Evolutionary conservation across 1,140 invertebrate species (phyloP).

Genomic region (Drosophila pandora): DNA sequence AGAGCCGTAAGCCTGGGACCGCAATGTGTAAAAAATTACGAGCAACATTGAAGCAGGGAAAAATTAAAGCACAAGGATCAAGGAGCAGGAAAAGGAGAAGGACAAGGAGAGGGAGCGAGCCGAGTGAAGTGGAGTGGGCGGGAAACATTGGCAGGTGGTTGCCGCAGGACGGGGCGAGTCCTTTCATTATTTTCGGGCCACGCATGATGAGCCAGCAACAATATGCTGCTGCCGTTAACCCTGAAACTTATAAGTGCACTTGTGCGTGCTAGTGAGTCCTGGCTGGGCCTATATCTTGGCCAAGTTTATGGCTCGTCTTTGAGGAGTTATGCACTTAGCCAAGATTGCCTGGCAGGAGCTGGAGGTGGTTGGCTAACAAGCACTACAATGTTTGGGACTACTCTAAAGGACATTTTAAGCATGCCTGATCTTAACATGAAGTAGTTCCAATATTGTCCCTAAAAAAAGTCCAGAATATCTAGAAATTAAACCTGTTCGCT

Average conservation of each 20-base stretch:
- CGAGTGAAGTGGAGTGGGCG: conserved; percentile 1
- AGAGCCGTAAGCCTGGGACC: conserved; percentile 73
- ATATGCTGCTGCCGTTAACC: conserved; percentile 83
- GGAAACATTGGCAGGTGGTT: conserved; percentile 52
- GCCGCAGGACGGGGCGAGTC: conserved; percentile 21
- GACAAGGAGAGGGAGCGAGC: background rate
- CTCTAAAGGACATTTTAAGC: background rate
- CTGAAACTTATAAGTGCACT: conserved; percentile 59
- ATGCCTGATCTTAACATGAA: no score
- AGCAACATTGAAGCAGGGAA: conserved; percentile 52
- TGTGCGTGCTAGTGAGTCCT: conserved; percentile 5
- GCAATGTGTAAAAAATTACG: conserved; percentile 82
- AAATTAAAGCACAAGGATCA: conserved; percentile 25
- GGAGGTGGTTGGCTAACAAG: background rate
- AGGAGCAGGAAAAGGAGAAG: conserved; percentile 3
- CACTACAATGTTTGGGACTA: background rate
- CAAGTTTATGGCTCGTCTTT: conserved; percentile 27
- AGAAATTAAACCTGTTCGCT: background rate
- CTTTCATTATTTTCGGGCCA: conserved; percentile 26
- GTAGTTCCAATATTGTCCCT: no score
- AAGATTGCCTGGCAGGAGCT: background rate
- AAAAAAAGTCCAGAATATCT: no score
- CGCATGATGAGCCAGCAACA: conserved; percentile 69
- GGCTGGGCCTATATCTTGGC: background rate
- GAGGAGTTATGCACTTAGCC: conserved; percentile 2